phyloP scores from a whole-genome alignment of 2,797 vertebrate genomes.

The Tinamus major region DNA sequence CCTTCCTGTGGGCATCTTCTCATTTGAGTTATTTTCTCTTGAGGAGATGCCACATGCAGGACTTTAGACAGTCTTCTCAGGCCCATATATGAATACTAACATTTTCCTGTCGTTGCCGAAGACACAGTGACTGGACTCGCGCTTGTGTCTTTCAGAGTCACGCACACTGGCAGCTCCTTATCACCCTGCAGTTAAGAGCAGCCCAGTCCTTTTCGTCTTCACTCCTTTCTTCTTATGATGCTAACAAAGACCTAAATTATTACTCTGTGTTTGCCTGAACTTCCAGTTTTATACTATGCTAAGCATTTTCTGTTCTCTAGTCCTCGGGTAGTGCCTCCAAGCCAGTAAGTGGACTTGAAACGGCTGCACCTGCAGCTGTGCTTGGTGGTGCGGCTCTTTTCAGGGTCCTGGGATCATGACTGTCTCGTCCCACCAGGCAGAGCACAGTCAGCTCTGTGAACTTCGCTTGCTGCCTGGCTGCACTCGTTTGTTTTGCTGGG shows the following conservation, averaged over 20 bases:
- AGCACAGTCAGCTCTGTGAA: accelerated
- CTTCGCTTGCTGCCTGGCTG: background rate
- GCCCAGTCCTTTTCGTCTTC: background rate
- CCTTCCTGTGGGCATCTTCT: accelerated
- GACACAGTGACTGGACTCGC: background rate
- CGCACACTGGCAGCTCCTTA: accelerated
- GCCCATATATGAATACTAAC: accelerated
- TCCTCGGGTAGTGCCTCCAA: background rate
- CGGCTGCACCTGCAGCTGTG: background rate
- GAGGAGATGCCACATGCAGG: background rate
- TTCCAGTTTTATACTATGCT: background rate
- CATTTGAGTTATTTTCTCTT: background rate
- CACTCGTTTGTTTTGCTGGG: background rate
- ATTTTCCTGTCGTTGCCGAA: background rate
- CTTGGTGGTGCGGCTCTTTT: accelerated
- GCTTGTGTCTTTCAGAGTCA: background rate
- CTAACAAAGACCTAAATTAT: background rate
- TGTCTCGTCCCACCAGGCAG: background rate
- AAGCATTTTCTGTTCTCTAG: background rate
- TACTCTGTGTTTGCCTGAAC: background rate
- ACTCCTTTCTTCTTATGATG: background rate
- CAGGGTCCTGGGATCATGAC: background rate
- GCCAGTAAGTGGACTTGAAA: background rate
- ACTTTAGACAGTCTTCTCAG: background rate
- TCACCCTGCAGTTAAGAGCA: background rate